Conservation (phyloP, 2,113 vertebrate genomes). For the Aplodontia rufa region DNA sequence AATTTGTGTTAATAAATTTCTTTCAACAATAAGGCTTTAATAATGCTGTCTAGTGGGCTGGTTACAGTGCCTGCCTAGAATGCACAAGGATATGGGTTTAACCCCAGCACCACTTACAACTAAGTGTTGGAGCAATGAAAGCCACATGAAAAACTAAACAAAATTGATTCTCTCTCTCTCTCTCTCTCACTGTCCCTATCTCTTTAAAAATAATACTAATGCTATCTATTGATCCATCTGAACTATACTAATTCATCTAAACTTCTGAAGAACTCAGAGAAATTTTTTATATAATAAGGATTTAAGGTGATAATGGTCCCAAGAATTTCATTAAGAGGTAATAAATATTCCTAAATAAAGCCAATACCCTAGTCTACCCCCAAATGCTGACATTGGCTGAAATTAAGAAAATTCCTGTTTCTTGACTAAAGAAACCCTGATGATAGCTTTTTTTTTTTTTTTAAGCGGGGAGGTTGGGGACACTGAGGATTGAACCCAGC, state of each 20-base stretch:
- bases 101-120: no score
- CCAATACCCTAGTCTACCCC: not conserved
- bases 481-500: no score
- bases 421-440: not conserved
- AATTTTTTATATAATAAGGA: not conserved
- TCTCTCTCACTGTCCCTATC: no score
- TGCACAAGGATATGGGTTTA: no score
- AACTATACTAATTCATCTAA: no score
- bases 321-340: not conserved
- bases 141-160: no score
- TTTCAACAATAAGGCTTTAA: slow-evolving; percentile 24
- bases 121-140: no score
- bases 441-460: not conserved
- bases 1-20: not conserved
- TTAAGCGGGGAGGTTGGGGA: no score
- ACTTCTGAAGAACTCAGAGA: not conserved
- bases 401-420: not conserved
- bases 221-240: not conserved
- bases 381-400: not conserved
- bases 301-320: not conserved
- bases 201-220: no score
- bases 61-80: no score
- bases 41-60: not conserved
- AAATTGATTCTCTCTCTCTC: no score
- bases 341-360: not conserved